These are phyloP conservation scores for Rousettus leschenaultii DNA, from an alignment of 2,113 vertebrate species.

Conservation along the genomic window DNA sequence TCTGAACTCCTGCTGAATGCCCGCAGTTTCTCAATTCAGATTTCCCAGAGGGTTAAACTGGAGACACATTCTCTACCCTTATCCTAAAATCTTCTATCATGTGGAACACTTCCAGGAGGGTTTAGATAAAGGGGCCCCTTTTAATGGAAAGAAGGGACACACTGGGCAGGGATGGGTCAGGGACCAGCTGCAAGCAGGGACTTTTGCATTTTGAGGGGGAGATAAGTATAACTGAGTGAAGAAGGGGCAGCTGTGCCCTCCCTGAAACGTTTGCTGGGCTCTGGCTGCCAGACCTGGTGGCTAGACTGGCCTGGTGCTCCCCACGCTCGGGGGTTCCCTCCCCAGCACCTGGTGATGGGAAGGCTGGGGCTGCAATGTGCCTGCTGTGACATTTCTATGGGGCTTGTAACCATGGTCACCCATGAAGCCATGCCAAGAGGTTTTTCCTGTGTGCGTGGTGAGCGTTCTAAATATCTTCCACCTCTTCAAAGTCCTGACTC, in stretches of 20 bases:
- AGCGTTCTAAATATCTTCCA: background rate
- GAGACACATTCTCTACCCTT: background rate
- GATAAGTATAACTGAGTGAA: background rate
- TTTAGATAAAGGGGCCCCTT: background rate
- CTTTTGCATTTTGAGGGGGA: background rate
- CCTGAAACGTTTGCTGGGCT: background rate
- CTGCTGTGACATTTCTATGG: accelerated
- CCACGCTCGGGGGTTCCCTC: background rate
- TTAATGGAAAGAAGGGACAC: background rate
- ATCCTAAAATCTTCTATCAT: background rate
- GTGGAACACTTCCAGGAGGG: background rate
- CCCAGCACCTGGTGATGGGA: accelerated
- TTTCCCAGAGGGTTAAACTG: background rate
- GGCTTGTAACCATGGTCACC: background rate
- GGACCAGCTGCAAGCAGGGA: background rate
- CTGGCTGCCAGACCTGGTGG: background rate
- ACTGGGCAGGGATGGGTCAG: background rate
- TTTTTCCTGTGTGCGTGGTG: background rate
- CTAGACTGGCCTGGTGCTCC: background rate
- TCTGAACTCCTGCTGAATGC: background rate
- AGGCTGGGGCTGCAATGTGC: accelerated
- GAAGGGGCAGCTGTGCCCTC: background rate
- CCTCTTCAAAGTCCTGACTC: background rate
- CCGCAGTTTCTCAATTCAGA: accelerated
- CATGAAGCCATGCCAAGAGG: background rate